Conservation (phyloP, 2,797 vertebrate genomes). For the Allochrocebus solatus region DNA sequence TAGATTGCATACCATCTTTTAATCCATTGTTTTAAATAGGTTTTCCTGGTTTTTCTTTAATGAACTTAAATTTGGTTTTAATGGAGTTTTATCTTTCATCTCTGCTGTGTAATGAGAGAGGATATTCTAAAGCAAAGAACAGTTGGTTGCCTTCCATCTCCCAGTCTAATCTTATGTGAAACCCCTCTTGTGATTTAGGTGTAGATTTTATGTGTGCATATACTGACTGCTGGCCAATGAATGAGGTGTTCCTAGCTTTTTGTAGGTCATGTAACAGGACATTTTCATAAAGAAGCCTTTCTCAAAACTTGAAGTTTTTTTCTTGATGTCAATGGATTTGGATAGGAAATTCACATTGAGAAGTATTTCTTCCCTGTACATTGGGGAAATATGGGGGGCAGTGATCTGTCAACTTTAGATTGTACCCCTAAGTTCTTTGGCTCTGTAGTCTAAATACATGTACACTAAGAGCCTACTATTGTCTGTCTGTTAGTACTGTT, state of each 20-base stretch:
- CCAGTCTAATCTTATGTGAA: neutral
- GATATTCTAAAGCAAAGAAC: constrained; percentile 11
- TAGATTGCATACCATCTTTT: constrained; percentile 2
- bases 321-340: constrained; percentile 25
- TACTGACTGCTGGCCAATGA: neutral
- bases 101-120: neutral
- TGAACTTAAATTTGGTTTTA: constrained; percentile 52
- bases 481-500: constrained; percentile 1
- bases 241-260: constrained; percentile 29
- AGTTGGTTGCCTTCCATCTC: neutral
- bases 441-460: neutral
- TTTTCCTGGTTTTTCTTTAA: constrained; percentile 3
- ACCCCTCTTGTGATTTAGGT: neutral
- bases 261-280: neutral
- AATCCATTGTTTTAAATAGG: constrained; percentile 37
- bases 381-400: neutral
- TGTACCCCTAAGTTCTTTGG: neutral
- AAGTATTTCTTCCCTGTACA: neutral
- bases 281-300: constrained; percentile 33
- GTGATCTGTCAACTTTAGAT: neutral
- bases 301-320: neutral
- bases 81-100: constrained; percentile 14
- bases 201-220: neutral
- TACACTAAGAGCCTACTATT: neutral
- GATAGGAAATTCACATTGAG: constrained; percentile 1